Base-by-base conservation (phyloP, 2,888 invertebrate species). In the Acrocera orbiculus region DNA sequence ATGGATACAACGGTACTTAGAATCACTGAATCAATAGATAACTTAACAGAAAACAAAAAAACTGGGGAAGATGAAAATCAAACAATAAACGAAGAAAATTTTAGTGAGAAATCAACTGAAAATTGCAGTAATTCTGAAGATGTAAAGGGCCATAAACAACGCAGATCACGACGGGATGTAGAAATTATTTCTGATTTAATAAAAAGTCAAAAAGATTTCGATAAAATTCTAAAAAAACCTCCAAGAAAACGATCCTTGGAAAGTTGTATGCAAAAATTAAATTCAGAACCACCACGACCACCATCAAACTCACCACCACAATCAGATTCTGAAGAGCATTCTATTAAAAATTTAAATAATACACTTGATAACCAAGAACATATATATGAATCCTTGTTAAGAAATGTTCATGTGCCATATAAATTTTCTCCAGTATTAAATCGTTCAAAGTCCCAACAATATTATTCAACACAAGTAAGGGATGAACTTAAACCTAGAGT, bases 141-240 rank as follows among this genome's bases (percentile, higher is more conserved):
- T n/a, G n/a, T n/a, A n/a, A n/a, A n/a, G n/a, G n/a, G 1, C 4
- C 8, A 9, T 10, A 43, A 47, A 31, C 46, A 10, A 9, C 41
- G 49, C 63, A 75, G 45, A 76, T 80, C 56, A 67, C 82, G 57
- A 76, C 51, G 53, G 11, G 60, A 61, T 43, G 53, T 56, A 0
- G 53, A 60, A 33, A 58, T 87, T 30, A 82, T 87, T 31, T 75
- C 82, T 1, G 83, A 83, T 50, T 62, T 86, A 10, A 59, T 87
- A 5, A 73, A 83, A 70, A 78, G 83, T 51, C 83, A 79, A 49
- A 69, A 77, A 45, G 83, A 83, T 41, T 82, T 85, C 43, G 79
- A 83, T 44, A 74, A 78, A 42, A 65, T 82, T 27, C 61, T 81
- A 16, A 79, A 77, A 44, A 78, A 79, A 46, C 79, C 78, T 46